A percentile compares a stretch with the other conserved stretches of the same genome.
These are phyloP conservation scores for Pedionomus torquatus DNA, from an alignment of 2,113 vertebrate species.

Conservation along the genomic window DNA sequence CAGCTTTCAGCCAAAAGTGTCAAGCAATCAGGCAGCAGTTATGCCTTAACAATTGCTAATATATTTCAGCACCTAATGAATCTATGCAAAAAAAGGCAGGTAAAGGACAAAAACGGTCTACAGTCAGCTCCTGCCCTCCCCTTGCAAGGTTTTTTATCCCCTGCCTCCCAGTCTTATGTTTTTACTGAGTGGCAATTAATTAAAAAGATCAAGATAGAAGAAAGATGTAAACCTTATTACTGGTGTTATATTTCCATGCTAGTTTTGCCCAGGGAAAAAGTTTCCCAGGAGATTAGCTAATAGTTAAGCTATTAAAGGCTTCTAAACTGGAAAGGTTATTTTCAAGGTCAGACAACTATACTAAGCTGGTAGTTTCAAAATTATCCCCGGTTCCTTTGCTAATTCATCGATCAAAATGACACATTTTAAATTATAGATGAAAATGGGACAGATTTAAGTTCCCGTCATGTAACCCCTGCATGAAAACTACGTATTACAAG, in stretches of 20 bases:
- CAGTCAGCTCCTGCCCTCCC: conserved; percentile 22
- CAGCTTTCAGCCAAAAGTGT: conserved; percentile 43
- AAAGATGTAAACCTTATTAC: conserved; percentile 61
- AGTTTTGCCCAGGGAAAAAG: conserved; percentile 37
- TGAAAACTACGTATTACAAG: conserved; percentile 42
- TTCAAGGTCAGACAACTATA: conserved; percentile 55
- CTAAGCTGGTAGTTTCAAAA: conserved; percentile 60
- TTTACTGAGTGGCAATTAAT: conserved; percentile 62
- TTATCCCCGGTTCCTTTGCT: conserved; percentile 48
- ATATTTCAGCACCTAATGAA: conserved; percentile 76
- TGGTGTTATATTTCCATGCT: conserved; percentile 46
- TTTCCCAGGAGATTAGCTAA: conserved; percentile 61
- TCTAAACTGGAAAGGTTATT: conserved; percentile 62
- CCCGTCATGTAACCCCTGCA: conserved; percentile 13
- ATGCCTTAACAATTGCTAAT: conserved; percentile 72
- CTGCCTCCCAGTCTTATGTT: background rate
- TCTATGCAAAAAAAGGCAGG: conserved; percentile 63
- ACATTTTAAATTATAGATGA: conserved; percentile 66
- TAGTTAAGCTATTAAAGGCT: conserved; percentile 68
- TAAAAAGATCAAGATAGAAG: conserved; percentile 59
- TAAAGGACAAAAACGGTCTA: background rate
- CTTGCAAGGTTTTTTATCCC: background rate
- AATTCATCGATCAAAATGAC: conserved; percentile 71
- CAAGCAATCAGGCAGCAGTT: conserved; percentile 69
- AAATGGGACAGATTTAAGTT: conserved; percentile 55